Base-by-base conservation (phyloP, 2,113 vertebrate genomes). In the Andinoacara biseriatus region DNA sequence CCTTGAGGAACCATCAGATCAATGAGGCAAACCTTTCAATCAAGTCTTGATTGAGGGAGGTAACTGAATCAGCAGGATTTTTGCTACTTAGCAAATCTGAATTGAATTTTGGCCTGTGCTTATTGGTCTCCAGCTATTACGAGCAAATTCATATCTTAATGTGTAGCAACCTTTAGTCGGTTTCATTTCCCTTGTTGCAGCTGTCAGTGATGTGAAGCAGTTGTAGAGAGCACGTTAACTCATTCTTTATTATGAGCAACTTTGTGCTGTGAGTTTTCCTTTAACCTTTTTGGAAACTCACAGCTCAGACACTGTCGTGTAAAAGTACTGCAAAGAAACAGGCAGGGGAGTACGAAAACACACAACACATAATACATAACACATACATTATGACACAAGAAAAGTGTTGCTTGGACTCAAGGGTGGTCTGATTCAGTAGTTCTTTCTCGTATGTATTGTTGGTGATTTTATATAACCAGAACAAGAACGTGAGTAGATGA, bases 21-120 rank as follows among this genome's bases (percentile, higher is more conserved):
- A 86, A 81, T 91, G 86, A 86, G 65, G 61, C 84, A 76, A 82
- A 88, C 60, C 82, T 79, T 67, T 89, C 87, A 86, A 85, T 93
- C 88, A 80, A 56, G 54, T 24, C 18, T 58, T 89, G 90, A 89
- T 87, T 85, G 89, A 91, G 61, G 24, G 76, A 46, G 87, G n/a
- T 63, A 57, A n/a, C 82, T 58, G 83, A 87, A 58, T 91, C 89
- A 52, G 83, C 78, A 84, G 52, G 57, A 58, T 74, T 82, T 31
- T 76, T 46, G 61, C 58, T 78, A 31, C 76, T 81, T 46, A 31
- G 59, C 59, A 83, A 74, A 86, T 61, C 59, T 52, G 31, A n/a
- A n/a, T n/a, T 24, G 11, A 60, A 81, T 82, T 85, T 65, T 4
- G 38, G 56, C 5, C 58, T 7, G 0, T 40, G 56, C 24, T 60